Evolutionary conservation across 2,888 invertebrate species (phyloP).

Genomic region (Junonia oenone): DNA sequence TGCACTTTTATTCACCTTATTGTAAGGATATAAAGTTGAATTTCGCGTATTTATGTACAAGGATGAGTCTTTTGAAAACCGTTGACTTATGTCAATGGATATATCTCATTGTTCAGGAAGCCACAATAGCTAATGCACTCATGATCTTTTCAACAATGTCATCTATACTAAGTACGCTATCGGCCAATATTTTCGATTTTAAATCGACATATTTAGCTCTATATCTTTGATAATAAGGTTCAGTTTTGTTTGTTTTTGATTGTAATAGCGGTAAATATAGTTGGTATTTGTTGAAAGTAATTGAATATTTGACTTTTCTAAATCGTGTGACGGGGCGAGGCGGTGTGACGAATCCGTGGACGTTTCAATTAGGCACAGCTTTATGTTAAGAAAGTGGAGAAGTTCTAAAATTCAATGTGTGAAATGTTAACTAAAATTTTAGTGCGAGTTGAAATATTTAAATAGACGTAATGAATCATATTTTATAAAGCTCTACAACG

Average conservation of each 20-base stretch:
- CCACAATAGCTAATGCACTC: conserved; percentile 73
- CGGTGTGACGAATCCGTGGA: conserved; percentile 31
- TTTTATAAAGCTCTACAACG: too few species aligned
- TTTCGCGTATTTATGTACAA: background rate
- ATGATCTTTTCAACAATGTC: conserved; percentile 73
- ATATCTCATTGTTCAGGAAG: conserved; percentile 47
- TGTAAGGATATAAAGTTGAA: conserved; percentile 8
- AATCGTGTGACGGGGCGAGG: conserved; percentile 69
- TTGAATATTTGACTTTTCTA: conserved; percentile 75
- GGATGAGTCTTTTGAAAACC: conserved; percentile 38
- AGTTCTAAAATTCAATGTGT: background rate
- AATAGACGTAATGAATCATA: background rate
- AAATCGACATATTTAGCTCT: conserved; percentile 16
- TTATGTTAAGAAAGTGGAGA: conserved; percentile 14
- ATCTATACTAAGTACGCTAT: conserved; percentile 70
- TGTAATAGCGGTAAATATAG: background rate
- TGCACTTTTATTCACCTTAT: conserved; percentile 8
- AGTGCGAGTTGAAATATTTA: too few species aligned
- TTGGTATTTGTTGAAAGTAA: conserved; percentile 46
- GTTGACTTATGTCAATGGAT: conserved; percentile 61
- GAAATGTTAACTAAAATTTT: too few species aligned
- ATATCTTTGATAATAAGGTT: background rate
- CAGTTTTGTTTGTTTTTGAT: conserved; percentile 1
- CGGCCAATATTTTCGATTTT: conserved; percentile 9
- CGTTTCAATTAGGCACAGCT: conserved; percentile 16